A percentile compares a stretch with the other conserved stretches of the same genome.
Conservation (phyloP, 30 jellyfish, hydroid and myxozoan genomes). For the Chironex yamaguchii region DNA sequence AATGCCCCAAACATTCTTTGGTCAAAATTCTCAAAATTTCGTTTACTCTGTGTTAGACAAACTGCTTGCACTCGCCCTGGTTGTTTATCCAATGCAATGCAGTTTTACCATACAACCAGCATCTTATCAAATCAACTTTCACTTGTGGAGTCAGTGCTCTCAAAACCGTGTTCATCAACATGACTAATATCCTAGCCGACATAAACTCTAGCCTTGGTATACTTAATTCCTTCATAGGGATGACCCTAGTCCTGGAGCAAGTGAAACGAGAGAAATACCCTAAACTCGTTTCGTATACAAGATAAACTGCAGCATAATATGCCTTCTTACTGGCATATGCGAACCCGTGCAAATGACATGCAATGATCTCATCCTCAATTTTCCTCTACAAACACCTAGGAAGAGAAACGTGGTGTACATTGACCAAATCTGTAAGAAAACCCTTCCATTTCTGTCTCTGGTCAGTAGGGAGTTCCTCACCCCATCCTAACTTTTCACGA, state of each 20-base stretch:
- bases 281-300: neutral
- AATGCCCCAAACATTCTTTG: no score
- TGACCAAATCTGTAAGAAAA: conserved; percentile 8
- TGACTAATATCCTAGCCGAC: neutral
- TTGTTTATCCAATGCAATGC: conserved; percentile 22
- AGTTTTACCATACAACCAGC: conserved; percentile 37
- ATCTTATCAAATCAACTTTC: conserved; percentile 2
- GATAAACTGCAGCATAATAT: conserved; percentile 2
- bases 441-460: neutral
- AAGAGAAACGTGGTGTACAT: neutral
- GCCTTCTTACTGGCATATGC: conserved; percentile 35
- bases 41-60: conserved; percentile 30
- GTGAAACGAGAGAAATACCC: neutral
- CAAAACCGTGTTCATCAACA: conserved; percentile 1
- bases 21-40: conserved; percentile 11
- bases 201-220: no score
- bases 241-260: conserved; percentile 11
- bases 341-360: conserved; percentile 3
- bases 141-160: conserved; percentile 9
- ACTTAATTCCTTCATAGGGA: conserved; percentile 1
- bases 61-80: conserved; percentile 4
- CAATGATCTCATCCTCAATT: conserved; percentile 16
- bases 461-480: conserved; percentile 29
- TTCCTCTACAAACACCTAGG: conserved; percentile 5
- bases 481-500: conserved; percentile 40